A percentile compares a stretch with the other conserved stretches of the same genome.
phyloP scores from a whole-genome alignment of 2,888 invertebrate genomes.

The Chrysodeixis includens region DNA sequence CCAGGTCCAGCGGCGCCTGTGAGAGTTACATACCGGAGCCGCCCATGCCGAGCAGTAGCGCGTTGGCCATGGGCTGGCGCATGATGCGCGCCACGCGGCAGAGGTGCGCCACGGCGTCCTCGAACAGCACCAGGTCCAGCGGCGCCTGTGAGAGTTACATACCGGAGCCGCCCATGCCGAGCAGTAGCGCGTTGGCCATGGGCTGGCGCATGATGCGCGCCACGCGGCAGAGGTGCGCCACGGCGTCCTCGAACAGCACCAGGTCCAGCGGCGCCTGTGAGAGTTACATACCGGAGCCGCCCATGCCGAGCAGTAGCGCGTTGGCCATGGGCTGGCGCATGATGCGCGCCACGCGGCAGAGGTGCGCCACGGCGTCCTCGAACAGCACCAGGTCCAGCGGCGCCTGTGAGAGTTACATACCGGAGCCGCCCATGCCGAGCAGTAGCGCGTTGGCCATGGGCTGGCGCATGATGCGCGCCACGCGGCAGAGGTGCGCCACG shows the following conservation, averaged over 20 bases:
- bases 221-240: conserved; percentile 93
- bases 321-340: conserved; percentile 96
- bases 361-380: conserved; percentile 94
- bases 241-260: conserved; percentile 95
- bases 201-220: conserved; percentile 95
- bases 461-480: conserved; percentile 94
- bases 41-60: conserved; percentile 93
- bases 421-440: too few species aligned
- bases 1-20: conserved; percentile 94
- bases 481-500: conserved; percentile 93
- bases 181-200: conserved; percentile 94
- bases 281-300: too few species aligned
- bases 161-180: too few species aligned
- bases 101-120: conserved; percentile 94
- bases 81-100: conserved; percentile 94
- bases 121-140: conserved; percentile 94
- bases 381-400: conserved; percentile 95
- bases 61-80: conserved; percentile 95
- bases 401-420: too few species aligned
- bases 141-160: too few species aligned
- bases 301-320: conserved; percentile 93
- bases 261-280: conserved; percentile 94
- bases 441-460: conserved; percentile 95
- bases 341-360: conserved; percentile 94
- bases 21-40: too few species aligned